Conservation (phyloP, 2,888 invertebrate genomes). For the Agrochola circellaris region DNA sequence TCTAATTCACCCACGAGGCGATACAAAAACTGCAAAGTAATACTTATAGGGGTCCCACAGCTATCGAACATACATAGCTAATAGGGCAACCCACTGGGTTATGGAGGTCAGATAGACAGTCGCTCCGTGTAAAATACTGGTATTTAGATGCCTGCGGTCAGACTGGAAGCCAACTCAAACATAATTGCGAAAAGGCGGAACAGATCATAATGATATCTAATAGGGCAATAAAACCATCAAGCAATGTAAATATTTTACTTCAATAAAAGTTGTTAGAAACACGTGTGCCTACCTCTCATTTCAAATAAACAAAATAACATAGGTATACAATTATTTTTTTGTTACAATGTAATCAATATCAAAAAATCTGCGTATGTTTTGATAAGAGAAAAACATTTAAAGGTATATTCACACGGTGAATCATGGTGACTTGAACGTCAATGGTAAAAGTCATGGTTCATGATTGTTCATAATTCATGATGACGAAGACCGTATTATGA, state of each 20-base stretch:
- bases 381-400: not conserved
- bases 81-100: not conserved
- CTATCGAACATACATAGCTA: not conserved
- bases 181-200: not conserved
- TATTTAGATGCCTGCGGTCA: not conserved
- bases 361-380: constrained; percentile 2
- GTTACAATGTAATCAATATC: not conserved
- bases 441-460: constrained; percentile 24
- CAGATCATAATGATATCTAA: not conserved
- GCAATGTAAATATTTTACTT: not conserved
- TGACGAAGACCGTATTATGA: constrained; percentile 20
- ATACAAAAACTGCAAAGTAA: no score
- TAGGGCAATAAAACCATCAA: not conserved
- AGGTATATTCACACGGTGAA: constrained; percentile 12
- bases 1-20: not conserved
- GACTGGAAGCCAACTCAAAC: not conserved
- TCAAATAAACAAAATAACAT: not conserved
- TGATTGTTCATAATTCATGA: not conserved
- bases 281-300: not conserved
- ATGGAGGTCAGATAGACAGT: not conserved
- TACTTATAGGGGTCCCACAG: not conserved
- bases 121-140: not conserved
- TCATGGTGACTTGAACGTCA: constrained; percentile 41
- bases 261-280: not conserved
- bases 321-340: constrained; percentile 10